Percentiles rank a stretch among this genome's conserved stretches.
These are phyloP conservation scores for Neomicropteryx cornuta DNA, from an alignment of 1,140 invertebrate genomes.

Conservation along the genomic window DNA sequence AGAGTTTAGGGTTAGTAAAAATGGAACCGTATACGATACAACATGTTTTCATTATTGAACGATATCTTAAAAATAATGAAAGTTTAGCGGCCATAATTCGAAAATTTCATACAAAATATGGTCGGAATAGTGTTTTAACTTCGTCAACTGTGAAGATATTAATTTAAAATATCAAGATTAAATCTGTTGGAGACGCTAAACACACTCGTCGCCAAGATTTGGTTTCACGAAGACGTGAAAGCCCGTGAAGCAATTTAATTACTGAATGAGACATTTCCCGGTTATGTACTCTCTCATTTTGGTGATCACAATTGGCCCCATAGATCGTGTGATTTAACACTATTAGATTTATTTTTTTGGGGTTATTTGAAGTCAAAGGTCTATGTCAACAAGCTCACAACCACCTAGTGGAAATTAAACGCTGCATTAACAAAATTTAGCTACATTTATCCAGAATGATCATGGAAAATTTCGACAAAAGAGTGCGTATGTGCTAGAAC, in stretches of 20 bases:
- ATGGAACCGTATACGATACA: constrained; percentile 13
- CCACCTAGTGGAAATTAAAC: constrained; percentile 12
- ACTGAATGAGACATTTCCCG: constrained; percentile 15
- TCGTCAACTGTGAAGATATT: no score
- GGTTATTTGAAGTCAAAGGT: constrained; percentile 13
- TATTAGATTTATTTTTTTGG: no score
- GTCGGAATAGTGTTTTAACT: no score
- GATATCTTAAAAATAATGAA: no score
- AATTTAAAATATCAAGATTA: constrained; percentile 12
- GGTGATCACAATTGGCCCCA: constrained; percentile 16
- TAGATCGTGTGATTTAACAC: no score
- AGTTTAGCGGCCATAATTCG: no score
- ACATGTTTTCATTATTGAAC: no score
- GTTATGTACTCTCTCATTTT: constrained; percentile 15
- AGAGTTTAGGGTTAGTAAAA: no score
- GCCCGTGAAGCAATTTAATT: constrained; percentile 17
- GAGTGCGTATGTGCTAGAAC: constrained; percentile 6
- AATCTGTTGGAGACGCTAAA: no score
- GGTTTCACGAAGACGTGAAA: constrained; percentile 16
- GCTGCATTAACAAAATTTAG: constrained; percentile 15
- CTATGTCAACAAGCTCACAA: constrained; percentile 14
- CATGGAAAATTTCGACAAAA: constrained; percentile 8
- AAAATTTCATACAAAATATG: no score
- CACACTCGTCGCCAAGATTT: constrained; percentile 11
- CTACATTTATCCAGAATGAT: constrained; percentile 14